These are phyloP conservation scores for Lobophora halterata DNA, from an alignment of 2,888 invertebrate species.

Conservation along the genomic window DNA sequence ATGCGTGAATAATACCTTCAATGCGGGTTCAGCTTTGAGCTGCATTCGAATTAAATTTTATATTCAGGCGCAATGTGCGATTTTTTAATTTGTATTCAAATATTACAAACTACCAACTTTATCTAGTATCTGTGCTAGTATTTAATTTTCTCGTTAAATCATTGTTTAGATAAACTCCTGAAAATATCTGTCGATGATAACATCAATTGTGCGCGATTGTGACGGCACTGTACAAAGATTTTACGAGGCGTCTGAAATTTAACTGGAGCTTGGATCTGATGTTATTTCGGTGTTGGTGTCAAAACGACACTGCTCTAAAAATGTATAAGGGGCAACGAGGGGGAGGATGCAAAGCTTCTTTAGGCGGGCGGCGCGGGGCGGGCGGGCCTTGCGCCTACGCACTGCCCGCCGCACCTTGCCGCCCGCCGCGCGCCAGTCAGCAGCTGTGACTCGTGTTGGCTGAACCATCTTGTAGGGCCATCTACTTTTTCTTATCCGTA, in stretches of 20 bases:
- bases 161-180: no score
- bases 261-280: constrained; percentile 62
- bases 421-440: constrained; percentile 76
- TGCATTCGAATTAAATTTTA: no score
- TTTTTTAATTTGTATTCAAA: no score
- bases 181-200: no score
- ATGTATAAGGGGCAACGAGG: constrained; percentile 55
- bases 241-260: constrained; percentile 56
- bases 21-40: no score
- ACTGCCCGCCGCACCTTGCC: constrained; percentile 72
- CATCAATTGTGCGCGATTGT: constrained; percentile 33
- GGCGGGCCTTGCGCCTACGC: constrained; percentile 61
- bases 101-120: no score
- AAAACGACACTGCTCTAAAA: constrained; percentile 79
- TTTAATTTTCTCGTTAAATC: no score
- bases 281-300: constrained; percentile 79
- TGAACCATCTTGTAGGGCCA: constrained; percentile 83
- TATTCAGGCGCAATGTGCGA: no score
- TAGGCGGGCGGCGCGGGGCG: constrained; percentile 39
- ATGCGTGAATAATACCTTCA: no score
- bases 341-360: constrained; percentile 34
- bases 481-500: constrained; percentile 73
- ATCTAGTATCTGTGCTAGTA: no score
- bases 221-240: constrained; percentile 38
- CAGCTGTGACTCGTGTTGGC: constrained; percentile 80